phyloP scores from a whole-genome alignment of 2,113 vertebrate genomes.

The Vanacampus margaritifer region DNA sequence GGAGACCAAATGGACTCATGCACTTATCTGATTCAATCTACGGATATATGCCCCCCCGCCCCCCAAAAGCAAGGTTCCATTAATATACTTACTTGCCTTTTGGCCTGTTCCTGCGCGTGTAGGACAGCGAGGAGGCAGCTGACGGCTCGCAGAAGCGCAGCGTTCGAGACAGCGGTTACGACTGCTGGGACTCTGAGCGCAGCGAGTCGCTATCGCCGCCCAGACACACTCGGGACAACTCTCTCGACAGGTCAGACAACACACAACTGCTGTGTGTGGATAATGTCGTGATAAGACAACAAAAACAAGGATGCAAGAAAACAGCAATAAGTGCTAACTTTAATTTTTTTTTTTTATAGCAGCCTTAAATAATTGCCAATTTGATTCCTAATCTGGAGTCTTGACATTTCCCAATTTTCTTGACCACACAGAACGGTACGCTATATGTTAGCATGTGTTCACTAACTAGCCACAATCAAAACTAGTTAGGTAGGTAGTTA shows the following conservation, averaged over 20 bases:
- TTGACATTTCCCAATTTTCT: no score
- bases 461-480: no score
- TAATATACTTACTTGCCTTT: background rate
- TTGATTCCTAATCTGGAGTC: no score
- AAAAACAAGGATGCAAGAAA: background rate
- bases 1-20: background rate
- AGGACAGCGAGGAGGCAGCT: slow-evolving; percentile 79
- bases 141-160: slow-evolving; percentile 81
- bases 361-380: no score
- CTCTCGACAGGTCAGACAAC: slow-evolving; percentile 67
- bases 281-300: background rate
- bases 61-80: no score
- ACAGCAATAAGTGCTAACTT: background rate
- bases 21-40: no score
- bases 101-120: background rate
- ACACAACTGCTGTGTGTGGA: background rate
- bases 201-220: slow-evolving; percentile 94
- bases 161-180: slow-evolving; percentile 95
- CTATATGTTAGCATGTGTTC: no score
- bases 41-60: no score
- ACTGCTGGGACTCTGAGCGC: slow-evolving; percentile 95
- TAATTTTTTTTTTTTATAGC: no score
- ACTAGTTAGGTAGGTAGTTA: no score
- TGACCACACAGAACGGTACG: no score
- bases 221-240: slow-evolving; percentile 89